Conservation (phyloP, 1,140 invertebrate genomes). For the Panagrolaimus sp. region DNA sequence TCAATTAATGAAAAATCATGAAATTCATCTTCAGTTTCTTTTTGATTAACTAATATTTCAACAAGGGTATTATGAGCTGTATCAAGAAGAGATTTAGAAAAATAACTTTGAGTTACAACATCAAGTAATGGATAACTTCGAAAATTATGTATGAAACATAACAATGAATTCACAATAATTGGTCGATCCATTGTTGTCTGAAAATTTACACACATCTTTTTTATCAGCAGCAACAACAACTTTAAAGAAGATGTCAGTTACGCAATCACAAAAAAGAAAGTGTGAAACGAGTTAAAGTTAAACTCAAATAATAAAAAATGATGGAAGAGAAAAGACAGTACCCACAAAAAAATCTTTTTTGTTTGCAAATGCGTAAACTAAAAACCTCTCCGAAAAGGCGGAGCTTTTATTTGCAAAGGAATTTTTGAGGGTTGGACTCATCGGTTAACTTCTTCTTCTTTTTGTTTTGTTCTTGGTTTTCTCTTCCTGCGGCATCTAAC, state of each 20-base stretch:
- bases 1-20: background rate
- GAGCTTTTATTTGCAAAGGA: no score
- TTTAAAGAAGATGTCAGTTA: no score
- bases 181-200: conserved; percentile 19
- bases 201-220: conserved; percentile 15
- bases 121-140: conserved; percentile 24
- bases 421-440: no score
- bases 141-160: conserved; percentile 41
- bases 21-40: conserved; percentile 16
- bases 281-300: conserved; percentile 1
- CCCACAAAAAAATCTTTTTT: background rate
- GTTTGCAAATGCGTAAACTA: no score
- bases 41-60: conserved; percentile 15
- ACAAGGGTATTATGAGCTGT: conserved; percentile 24
- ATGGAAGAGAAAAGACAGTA: conserved; percentile 5
- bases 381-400: no score
- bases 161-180: conserved; percentile 38
- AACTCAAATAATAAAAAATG: conserved; percentile 4
- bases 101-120: conserved; percentile 26
- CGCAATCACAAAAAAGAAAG: background rate
- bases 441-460: no score
- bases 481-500: background rate
- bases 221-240: no score
- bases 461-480: no score
- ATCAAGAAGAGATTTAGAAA: conserved; percentile 17